Evolutionary conservation across 30 jellyfish, hydroid and myxozoan genomes (phyloP), one percentile per base, ranked within the genome.

Genomic region (Chrysaora quinquecirrha): DNA sequence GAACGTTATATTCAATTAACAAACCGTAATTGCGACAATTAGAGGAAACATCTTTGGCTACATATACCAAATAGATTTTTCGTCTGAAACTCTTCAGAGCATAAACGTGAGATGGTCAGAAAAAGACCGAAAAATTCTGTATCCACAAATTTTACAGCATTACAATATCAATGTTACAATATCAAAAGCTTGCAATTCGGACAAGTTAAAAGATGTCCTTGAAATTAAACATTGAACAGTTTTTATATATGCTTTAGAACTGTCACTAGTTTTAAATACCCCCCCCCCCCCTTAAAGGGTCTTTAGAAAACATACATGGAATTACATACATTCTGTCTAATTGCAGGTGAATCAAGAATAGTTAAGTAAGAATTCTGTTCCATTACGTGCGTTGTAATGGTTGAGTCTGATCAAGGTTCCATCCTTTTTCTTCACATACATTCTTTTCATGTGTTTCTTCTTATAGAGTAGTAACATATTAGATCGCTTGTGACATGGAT

Each of bases 401-500:
- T 67, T 68, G 11, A 89, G 72, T 34, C 23, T 74, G 32, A 89
- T 73, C 29, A 43, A 70, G 19, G 69, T 34, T 23, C 97, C 97
- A 32, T 89, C 82, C 33, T 48, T 69, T 27, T 58, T 56, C 64
- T 47, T 73, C 6, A 85, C 60, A 28, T 89, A 89, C 90, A 89
- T 49, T 47, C 97, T 46, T 35, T 70, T 75, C 67, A 49, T 89
- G 70, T 74, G 58, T 20, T 35, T 48, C 61, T 30, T 71, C 32
- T 84, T 64, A 71, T 73, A 81, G 30, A 89, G 71, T 10, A 89
- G 28, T 10, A 89, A 61, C 78, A 67, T 89, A 28, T 89, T 76
- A 7, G 97, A 86, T 54, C 87, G 35, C 34, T 86, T 66, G 30
- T 89, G 87, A 73, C 97, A 89, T 25, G 97, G 97, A 35, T 89